phyloP scores from a whole-genome alignment of 2,113 vertebrate species.

The Prunella himalayana region DNA sequence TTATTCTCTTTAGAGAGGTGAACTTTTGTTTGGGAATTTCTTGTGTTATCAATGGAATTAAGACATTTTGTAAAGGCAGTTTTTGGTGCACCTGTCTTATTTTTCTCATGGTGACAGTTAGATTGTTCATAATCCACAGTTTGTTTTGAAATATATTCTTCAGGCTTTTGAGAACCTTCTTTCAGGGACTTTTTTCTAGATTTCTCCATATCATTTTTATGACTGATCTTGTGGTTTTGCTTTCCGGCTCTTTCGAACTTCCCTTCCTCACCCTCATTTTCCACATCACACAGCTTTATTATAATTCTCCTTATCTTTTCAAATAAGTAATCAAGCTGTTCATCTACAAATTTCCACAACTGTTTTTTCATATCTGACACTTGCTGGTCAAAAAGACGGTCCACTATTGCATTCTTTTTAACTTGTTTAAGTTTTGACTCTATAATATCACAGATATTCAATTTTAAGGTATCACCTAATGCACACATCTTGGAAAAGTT shows the following conservation, averaged over 20 bases:
- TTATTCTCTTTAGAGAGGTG: constrained; percentile 26
- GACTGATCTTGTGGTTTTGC: constrained; percentile 7
- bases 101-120: constrained; percentile 46
- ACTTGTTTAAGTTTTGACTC: constrained; percentile 83
- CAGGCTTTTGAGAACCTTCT: constrained; percentile 55
- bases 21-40: constrained; percentile 47
- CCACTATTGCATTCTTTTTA: constrained; percentile 87
- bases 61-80: constrained; percentile 34
- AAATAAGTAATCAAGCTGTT: constrained; percentile 89
- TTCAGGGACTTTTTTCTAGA: constrained; percentile 45
- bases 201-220: constrained; percentile 35
- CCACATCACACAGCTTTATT: constrained; percentile 71
- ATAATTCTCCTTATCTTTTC: constrained; percentile 78
- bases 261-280: constrained; percentile 51
- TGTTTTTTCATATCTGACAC: constrained; percentile 89
- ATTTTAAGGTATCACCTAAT: constrained; percentile 74
- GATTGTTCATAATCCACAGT: constrained; percentile 4
- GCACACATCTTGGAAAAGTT: constrained; percentile 81
- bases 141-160: constrained; percentile 39
- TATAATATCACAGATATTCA: constrained; percentile 82
- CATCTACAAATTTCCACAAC: constrained; percentile 93
- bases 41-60: constrained; percentile 58
- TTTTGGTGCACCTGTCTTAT: constrained; percentile 27
- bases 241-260: constrained; percentile 38
- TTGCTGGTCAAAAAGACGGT: constrained; percentile 90